Evolutionary conservation across 2,797 vertebrate species (phyloP), one percentile per base, ranked within the genome.

Genomic region (Novumbra hubbsi): DNA sequence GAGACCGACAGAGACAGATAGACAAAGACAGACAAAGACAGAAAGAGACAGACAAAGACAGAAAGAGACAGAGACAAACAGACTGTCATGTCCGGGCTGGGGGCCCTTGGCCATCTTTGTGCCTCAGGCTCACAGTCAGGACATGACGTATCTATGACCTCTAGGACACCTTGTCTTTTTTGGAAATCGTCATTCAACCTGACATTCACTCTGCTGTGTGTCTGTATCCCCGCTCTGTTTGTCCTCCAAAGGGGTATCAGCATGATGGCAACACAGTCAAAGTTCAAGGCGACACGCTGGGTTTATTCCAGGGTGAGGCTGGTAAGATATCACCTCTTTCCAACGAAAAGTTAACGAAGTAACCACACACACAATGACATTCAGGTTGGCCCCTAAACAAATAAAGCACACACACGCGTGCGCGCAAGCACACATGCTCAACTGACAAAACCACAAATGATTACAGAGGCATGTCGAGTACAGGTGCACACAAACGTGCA

Each of bases 371-470:
- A 45, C 50, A 45, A 52, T 68, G n/a, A 70, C n/a, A 63, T 15
- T 24, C 45, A 81, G 69, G 67, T 32, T 66, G 5, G 45, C 50
- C 70, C 21, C 55, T 28, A 73, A 27, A 73, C 60, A 65, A 38
- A 70, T 6, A 68, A 14, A 30, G 15, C 28, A 27, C 63, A 17
- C 12, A 16, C 62, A 28, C 24, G 30, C 28, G 32, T 28, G 32
- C 63, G 34, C 30, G 34, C 16, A 19, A 4, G 17, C 30, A 24
- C 60, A 63, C 1, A 52, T 15, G 34, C 34, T 38, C 34, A 38
- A 38, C 34, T 38, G 34, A 38, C 34, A 38, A 38, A 38, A 38
- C 5, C 34, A 3, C 5, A 38, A 38, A 38, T 38, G 34, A 4
- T 38, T 38, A 5, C 34, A 3, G 34, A 3, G 8, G 34, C 8